Evolutionary conservation across 2,888 invertebrate genomes (phyloP), one percentile per base, ranked within the genome.

Genomic region (Drosophila mimica): DNA sequence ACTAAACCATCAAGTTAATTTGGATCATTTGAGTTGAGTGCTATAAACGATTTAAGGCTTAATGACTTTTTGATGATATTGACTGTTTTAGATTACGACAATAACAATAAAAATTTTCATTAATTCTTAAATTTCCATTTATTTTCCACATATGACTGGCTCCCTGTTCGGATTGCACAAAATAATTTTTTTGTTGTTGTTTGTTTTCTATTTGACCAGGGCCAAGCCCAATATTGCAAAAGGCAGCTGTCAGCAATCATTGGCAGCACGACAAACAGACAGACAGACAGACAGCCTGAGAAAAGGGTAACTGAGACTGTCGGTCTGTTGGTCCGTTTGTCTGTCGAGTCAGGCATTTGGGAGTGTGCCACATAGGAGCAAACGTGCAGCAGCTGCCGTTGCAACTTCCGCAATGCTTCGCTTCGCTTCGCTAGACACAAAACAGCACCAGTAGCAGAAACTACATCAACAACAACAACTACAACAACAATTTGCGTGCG

Each of bases 371-470:
- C 77, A 78, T 64, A 52, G 30, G 61, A 66, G 61, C 46, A 43
- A 69, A 63, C 76, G 65, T 71, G 64, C 53, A 66, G 82, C 82
- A 82, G 80, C 76, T 77, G 78, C 62, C 71, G 69, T 76, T 85
- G 90, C 83, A 85, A 85, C 90, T 85, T 85, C 85, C 85, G 85
- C 90, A 78, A 88, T 82, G 71, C 73, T 77, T 81, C 75, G 88
- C 73, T 77, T 81, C 75, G 88, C 89, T 90, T 86, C 83, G 88
- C 74, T 84, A 81, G 70, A 58, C 77, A 79, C 66, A 56, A 65
- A 65, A 40, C 64, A 53, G 36, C 64, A 61, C 54, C 62, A 82
- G 64, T 63, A 82, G 58, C 62, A 80, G 59, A 73, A 84, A 49
- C 75, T 71, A 25, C 51, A 68, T 25, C 57, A 74, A 17, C 40